Evolutionary conservation across 1,140 invertebrate genomes (phyloP).

Genomic region (Cataglyphis hispanica): DNA sequence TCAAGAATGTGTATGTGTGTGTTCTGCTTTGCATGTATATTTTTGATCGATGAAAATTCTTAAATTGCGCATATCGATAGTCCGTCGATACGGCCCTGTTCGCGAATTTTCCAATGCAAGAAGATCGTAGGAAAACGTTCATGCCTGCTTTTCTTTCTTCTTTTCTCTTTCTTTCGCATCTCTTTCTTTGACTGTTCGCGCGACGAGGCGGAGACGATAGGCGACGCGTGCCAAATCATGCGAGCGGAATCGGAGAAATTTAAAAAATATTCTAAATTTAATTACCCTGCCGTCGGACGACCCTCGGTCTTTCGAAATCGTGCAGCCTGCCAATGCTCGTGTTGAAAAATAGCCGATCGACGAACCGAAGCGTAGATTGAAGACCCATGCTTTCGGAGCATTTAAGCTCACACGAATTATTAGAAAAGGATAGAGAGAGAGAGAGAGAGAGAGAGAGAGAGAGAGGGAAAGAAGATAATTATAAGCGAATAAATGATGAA

Average conservation of each 20-base stretch:
- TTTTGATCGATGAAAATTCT: not conserved
- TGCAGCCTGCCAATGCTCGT: conserved; percentile 82
- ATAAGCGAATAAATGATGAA: not conserved
- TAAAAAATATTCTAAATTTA: conserved; percentile 87
- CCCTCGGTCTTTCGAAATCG: conserved; percentile 84
- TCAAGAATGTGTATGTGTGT: too few species aligned
- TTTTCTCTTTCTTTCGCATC: not conserved
- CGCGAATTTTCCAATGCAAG: conserved; percentile 39
- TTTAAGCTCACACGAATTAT: not conserved
- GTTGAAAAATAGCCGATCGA: conserved; percentile 85
- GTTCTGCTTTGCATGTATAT: not conserved
- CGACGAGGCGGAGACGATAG: conserved; percentile 46
- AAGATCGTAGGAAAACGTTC: conserved; percentile 47
- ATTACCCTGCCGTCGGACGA: conserved; percentile 76
- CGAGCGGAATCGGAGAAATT: conserved; percentile 86
- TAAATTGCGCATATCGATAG: not conserved
- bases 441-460: not conserved
- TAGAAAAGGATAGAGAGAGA: not conserved
- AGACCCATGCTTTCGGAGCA: conserved; percentile 38
- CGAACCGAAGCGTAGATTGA: conserved; percentile 56
- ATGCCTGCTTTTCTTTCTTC: conserved; percentile 41
- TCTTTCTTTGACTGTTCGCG: conserved; percentile 26
- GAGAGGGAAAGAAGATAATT: not conserved
- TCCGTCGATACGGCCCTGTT: conserved; percentile 11
- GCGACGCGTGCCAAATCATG: conserved; percentile 84